Evolutionary conservation across 2,797 vertebrate genomes (phyloP), one percentile per base, ranked within the genome.

Genomic region (Orientallactaga sibirica): DNA sequence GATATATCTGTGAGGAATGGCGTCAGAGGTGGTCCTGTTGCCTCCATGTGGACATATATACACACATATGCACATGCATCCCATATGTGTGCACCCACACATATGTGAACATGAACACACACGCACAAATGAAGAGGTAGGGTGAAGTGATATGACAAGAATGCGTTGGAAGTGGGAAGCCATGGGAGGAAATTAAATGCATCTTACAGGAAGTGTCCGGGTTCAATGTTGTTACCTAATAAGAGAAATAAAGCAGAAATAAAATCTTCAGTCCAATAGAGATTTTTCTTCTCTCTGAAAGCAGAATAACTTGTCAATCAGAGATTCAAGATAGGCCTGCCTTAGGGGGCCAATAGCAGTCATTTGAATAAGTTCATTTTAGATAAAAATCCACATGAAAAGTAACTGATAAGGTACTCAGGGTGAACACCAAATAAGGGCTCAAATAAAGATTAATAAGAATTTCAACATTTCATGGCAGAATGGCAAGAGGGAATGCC

Each of bases 161-260:
- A 68, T 3, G 29, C 24, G 82, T 66, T 85, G 67, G 41, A 79
- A 58, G n/a, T 70, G 43, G 14, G 27, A 74, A 52, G 55, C 67
- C n/a, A 80, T 16, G 11, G n/a, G 20, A 94, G 16, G 37, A 83
- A 94, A 88, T 92, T 64, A 94, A 92, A 70, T 33, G 41, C 52
- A 77, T 88, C 74, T 80, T 7, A 68, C 5, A 71, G 48, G 22
- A 93, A 95, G 41, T 76, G 8, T 75, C 24, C 33, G 62, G 15
- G 52, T 80, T 88, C 87, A 68, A 70, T 22, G 67, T 68, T 86
- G 29, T 76, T 95, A 41, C 12, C 48, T 58, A 84, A 55, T 37
- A 48, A 95, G 27, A 87, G 41, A 43, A 90, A 93, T 70, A 90
- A 94, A 95, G 41, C 64, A 48, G 4, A 3, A 11, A 20, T 73